phyloP scores from a whole-genome alignment of 2,113 vertebrate genomes.

The Butorides virescens region DNA sequence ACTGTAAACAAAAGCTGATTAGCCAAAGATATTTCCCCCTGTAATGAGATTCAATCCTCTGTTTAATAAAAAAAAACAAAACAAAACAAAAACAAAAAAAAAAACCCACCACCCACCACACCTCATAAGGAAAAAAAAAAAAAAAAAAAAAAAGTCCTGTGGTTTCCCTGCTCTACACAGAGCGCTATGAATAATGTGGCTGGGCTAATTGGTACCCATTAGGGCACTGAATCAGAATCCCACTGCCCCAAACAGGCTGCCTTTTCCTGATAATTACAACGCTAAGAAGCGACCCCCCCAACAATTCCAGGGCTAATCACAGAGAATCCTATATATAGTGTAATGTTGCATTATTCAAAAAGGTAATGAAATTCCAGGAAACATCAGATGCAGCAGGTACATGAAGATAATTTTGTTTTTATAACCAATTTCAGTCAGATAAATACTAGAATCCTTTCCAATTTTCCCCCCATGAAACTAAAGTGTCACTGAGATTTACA shows the following conservation, averaged over 20 bases:
- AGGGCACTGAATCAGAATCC: constrained; percentile 31
- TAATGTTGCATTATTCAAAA: constrained; percentile 70
- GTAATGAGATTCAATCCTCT: constrained; percentile 9
- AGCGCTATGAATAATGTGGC: background rate
- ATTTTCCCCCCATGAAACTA: constrained; percentile 81
- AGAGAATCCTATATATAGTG: background rate
- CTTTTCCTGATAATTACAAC: background rate
- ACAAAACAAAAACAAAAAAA: no score
- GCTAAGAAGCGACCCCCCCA: background rate
- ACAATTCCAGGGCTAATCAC: constrained; percentile 53
- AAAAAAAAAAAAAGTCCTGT: background rate
- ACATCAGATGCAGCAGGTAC: constrained; percentile 79
- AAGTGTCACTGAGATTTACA: constrained; percentile 94
- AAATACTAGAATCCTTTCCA: constrained; percentile 81
- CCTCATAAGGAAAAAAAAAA: background rate
- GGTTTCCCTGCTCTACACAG: background rate
- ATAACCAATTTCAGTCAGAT: constrained; percentile 83
- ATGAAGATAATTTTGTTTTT: constrained; percentile 84
- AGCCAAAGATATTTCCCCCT: constrained; percentile 2
- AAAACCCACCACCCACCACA: background rate
- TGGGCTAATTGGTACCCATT: constrained; percentile 56
- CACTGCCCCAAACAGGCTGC: background rate
- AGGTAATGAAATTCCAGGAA: constrained; percentile 79
- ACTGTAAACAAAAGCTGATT: constrained; percentile 52
- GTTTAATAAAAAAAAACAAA: background rate